These are phyloP conservation scores for Cotesia typhae DNA, from an alignment of 1,140 invertebrate genomes.

Conservation along the genomic window DNA sequence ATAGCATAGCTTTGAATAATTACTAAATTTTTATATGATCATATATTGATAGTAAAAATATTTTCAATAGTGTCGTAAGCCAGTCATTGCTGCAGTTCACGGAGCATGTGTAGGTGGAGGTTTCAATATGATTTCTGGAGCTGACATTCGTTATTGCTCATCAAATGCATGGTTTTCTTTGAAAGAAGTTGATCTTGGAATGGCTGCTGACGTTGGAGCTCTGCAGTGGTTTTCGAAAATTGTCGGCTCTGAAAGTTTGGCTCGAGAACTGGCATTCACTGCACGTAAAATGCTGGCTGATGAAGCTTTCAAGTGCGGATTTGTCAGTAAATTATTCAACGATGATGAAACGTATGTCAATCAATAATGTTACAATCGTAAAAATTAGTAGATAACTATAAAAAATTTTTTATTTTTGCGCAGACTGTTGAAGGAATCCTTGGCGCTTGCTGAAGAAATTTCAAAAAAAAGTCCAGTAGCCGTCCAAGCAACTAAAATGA, in stretches of 20 bases:
- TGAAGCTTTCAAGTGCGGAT: constrained; percentile 81
- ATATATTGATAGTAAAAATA: not conserved
- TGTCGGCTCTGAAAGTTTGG: constrained; percentile 87
- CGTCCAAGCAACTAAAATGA: constrained; percentile 88
- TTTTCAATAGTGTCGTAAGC: constrained; percentile 76
- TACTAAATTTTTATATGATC: not conserved
- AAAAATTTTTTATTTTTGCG: constrained; percentile 42
- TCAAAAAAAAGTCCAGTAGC: constrained; percentile 94
- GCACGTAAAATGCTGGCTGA: constrained; percentile 81
- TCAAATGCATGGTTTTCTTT: constrained; percentile 92
- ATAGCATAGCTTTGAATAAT: not conserved
- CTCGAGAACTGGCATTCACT: constrained; percentile 88
- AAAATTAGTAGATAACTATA: not conserved
- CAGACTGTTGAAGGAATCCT: constrained; percentile 75
- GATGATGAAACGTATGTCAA: constrained; percentile 73
- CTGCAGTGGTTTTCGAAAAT: constrained; percentile 94
- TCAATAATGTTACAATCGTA: not conserved
- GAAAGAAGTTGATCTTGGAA: constrained; percentile 85
- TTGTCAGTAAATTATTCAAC: constrained; percentile 79
- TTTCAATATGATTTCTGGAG: constrained; percentile 84
- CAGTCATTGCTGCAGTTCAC: constrained; percentile 89
- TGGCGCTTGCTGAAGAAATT: constrained; percentile 81
- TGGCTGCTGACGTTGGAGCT: constrained; percentile 95
- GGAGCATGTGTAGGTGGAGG: constrained; percentile 91
- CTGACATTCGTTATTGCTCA: constrained; percentile 93